phyloP scores from a whole-genome alignment of 2,113 vertebrate genomes.

The Macquaria australasica region DNA sequence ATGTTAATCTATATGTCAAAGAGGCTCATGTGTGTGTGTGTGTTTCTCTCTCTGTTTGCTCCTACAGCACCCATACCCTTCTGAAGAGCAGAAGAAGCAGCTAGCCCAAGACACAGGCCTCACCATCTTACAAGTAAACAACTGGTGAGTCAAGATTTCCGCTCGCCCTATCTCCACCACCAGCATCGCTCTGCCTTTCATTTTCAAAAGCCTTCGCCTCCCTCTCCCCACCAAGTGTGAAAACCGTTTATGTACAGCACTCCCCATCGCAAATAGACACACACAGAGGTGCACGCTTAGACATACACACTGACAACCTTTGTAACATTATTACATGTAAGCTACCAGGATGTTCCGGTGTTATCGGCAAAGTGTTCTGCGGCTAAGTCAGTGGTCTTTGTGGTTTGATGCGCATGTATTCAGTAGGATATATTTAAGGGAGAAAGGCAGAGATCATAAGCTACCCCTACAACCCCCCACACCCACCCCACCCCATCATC shows the following conservation, averaged over 20 bases:
- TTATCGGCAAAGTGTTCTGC: slow-evolving; percentile 79
- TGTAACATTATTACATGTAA: slow-evolving; percentile 69
- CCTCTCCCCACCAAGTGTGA: slow-evolving; percentile 77
- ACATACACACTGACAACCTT: slow-evolving; percentile 69
- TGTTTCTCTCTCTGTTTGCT: slow-evolving; percentile 65
- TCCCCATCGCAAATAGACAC: slow-evolving; percentile 48
- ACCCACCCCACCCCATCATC: slow-evolving; percentile 70
- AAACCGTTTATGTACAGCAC: slow-evolving; percentile 81
- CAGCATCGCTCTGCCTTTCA: slow-evolving; percentile 78
- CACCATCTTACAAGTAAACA: slow-evolving; percentile 99
- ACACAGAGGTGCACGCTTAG: slow-evolving; percentile 8
- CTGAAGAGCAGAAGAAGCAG: slow-evolving; percentile 99
- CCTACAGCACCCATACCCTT: slow-evolving; percentile 97
- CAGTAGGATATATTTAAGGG: slow-evolving; percentile 85
- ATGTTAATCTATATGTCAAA: slow-evolving; percentile 51
- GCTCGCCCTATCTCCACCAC: slow-evolving; percentile 84
- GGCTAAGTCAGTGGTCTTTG: slow-evolving; percentile 79
- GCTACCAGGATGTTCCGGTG: slow-evolving; percentile 78
- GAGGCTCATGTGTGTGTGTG: slow-evolving; percentile 49
- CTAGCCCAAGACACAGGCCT: slow-evolving; percentile 99
- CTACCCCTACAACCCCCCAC: slow-evolving; percentile 64
- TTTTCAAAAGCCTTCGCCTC: slow-evolving; percentile 76
- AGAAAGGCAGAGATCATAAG: slow-evolving; percentile 74
- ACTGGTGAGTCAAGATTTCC: slow-evolving; percentile 94
- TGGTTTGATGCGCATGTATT: slow-evolving; percentile 85